Conservation (phyloP, 1,140 invertebrate species). For the Drosophila athabasca region DNA sequence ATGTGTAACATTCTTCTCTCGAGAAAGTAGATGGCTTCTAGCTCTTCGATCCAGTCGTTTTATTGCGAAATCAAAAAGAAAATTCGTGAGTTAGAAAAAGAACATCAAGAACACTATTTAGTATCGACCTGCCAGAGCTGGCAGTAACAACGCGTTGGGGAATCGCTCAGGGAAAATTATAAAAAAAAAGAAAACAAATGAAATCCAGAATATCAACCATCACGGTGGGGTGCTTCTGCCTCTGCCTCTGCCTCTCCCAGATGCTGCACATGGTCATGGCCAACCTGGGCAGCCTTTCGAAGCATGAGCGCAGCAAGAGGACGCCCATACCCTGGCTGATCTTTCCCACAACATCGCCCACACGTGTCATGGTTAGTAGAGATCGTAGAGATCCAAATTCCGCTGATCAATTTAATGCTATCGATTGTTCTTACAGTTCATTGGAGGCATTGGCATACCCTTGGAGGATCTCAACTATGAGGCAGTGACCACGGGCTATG, state of each 20-base stretch:
- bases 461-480: conserved; percentile 74
- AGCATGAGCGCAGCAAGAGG: conserved; percentile 56
- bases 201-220: conserved; percentile 33
- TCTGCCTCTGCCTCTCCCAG: neutral
- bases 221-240: conserved; percentile 9
- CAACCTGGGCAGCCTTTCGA: conserved; percentile 43
- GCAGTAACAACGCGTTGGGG: conserved; percentile 42
- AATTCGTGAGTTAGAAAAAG: conserved; percentile 32
- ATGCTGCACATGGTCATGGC: conserved; percentile 1
- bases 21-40: conserved; percentile 47
- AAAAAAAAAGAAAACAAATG: conserved; percentile 36
- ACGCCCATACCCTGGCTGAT: conserved; percentile 70
- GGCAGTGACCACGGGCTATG: conserved; percentile 79
- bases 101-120: conserved; percentile 34
- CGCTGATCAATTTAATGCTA: neutral
- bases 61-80: conserved; percentile 30
- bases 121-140: conserved; percentile 32
- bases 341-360: conserved; percentile 74
- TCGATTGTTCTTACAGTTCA: conserved; percentile 46
- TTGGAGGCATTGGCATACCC: conserved; percentile 79
- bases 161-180: conserved; percentile 6
- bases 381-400: too few relatives aligned
- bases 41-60: conserved; percentile 9
- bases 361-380: conserved; percentile 64
- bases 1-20: conserved; percentile 66